A percentile compares a stretch with the other conserved stretches of the same genome.
Evolutionary conservation across 2,797 vertebrate genomes (phyloP).

Genomic region (Scarus forsteni): DNA sequence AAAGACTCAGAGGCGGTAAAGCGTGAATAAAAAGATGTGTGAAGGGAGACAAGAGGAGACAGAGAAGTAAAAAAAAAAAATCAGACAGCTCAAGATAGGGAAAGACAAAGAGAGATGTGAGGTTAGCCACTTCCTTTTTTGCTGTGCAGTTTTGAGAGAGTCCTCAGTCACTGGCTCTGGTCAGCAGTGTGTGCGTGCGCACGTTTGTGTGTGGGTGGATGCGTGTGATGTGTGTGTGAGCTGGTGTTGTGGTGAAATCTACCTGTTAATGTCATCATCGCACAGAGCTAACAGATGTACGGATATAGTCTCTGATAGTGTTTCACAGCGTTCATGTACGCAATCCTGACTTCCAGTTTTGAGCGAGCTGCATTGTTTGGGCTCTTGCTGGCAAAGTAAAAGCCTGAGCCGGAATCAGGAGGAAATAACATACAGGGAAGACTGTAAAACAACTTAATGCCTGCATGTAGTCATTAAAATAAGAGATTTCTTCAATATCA

Average conservation of each 20-base stretch:
- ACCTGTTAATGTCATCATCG: slow-evolving; percentile 41
- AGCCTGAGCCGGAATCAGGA: slow-evolving; percentile 12
- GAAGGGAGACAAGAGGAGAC: slow-evolving; percentile 42
- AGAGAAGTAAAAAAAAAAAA: slow-evolving; percentile 31
- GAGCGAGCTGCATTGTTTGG: slow-evolving; percentile 25
- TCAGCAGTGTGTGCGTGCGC: slow-evolving; percentile 43
- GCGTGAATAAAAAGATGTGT: slow-evolving; percentile 54
- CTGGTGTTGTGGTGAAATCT: slow-evolving; percentile 31
- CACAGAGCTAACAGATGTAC: slow-evolving; percentile 14
- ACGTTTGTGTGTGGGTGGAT: slow-evolving; percentile 14
- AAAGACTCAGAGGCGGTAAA: slow-evolving; percentile 52
- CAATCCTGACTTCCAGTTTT: slow-evolving; percentile 61
- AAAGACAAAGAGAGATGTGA: slow-evolving; percentile 64
- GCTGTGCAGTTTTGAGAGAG: slow-evolving; percentile 53
- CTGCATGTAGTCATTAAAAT: slow-evolving; percentile 1
- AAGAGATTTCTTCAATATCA: background rate
- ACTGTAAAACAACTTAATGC: slow-evolving; percentile 1
- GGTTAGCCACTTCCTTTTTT: slow-evolving; percentile 78
- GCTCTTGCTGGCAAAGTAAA: slow-evolving; percentile 37
- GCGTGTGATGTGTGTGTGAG: background rate
- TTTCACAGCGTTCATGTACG: slow-evolving; percentile 38
- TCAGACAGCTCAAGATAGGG: slow-evolving; percentile 36
- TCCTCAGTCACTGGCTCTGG: slow-evolving; percentile 39
- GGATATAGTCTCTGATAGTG: background rate
- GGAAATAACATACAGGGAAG: slow-evolving; percentile 47